These are phyloP conservation scores for Percina caprodes DNA, from an alignment of 2,113 vertebrate species.

Conservation along the genomic window DNA sequence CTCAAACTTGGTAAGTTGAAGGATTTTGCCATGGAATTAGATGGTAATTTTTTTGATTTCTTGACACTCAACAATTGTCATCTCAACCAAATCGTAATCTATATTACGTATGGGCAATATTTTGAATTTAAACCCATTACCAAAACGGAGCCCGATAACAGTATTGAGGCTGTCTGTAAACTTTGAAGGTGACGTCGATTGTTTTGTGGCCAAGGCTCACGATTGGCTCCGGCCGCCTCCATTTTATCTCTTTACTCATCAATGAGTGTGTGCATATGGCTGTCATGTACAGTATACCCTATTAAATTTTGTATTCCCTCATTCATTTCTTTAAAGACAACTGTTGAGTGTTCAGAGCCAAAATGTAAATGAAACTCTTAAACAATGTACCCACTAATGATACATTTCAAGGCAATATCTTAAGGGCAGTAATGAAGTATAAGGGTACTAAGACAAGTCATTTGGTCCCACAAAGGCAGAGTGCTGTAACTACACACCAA, in stretches of 20 bases:
- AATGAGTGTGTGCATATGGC: background rate
- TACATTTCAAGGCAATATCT: constrained; percentile 5
- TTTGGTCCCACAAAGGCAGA: background rate
- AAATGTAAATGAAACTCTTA: background rate
- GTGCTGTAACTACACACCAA: background rate
- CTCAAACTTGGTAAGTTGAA: constrained; percentile 8
- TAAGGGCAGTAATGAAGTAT: background rate
- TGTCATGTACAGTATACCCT: background rate
- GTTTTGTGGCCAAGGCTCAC: too few species aligned
- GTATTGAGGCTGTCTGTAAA: too few species aligned
- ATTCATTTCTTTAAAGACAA: background rate
- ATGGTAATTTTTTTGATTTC: background rate
- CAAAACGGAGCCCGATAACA: too few species aligned
- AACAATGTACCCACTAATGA: background rate
- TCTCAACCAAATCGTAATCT: background rate
- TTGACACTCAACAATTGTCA: constrained; percentile 44
- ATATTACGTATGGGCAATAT: background rate
- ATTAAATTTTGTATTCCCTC: background rate
- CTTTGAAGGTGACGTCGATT: too few species aligned
- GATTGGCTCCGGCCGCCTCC: too few species aligned
- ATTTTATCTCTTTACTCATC: background rate
- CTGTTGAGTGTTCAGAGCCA: constrained; percentile 36
- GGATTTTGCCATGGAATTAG: background rate
- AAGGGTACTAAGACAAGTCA: background rate
- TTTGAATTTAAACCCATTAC: too few species aligned